phyloP scores from a whole-genome alignment of 1,140 invertebrate genomes.

The Arctopsyche grandis region DNA sequence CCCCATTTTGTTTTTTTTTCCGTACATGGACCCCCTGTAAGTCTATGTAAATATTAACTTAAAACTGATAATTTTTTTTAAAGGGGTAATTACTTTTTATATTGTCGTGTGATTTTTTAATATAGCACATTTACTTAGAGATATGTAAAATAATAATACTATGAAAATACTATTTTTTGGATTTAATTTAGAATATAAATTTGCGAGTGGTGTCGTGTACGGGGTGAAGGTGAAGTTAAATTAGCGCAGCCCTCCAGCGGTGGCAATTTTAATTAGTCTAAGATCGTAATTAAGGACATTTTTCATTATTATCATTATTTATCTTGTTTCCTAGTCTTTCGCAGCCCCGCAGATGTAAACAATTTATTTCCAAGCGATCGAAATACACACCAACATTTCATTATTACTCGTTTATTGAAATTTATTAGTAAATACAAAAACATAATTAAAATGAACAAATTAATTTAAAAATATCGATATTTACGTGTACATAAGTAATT shows the following conservation, averaged over 20 bases:
- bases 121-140: too few relatives aligned
- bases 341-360: conserved; percentile 48
- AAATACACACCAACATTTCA: neutral
- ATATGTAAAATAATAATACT: too few relatives aligned
- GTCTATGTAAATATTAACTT: too few relatives aligned
- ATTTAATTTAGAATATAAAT: too few relatives aligned
- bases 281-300: conserved; percentile 56
- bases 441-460: too few relatives aligned
- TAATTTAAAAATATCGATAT: too few relatives aligned
- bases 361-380: conserved; percentile 46
- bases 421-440: neutral
- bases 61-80: too few relatives aligned
- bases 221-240: conserved; percentile 49
- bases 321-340: conserved; percentile 54
- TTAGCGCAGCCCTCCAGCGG: conserved; percentile 51
- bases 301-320: conserved; percentile 56
- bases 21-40: too few relatives aligned
- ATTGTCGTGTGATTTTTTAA: too few relatives aligned
- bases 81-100: too few relatives aligned
- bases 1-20: too few relatives aligned
- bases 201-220: neutral
- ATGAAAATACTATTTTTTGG: too few relatives aligned
- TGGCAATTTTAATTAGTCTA: conserved; percentile 56
- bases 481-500: neutral
- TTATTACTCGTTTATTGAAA: conserved; percentile 15